phyloP scores from a whole-genome alignment of 1,140 invertebrate genomes.

The Papilio polyxenes region DNA sequence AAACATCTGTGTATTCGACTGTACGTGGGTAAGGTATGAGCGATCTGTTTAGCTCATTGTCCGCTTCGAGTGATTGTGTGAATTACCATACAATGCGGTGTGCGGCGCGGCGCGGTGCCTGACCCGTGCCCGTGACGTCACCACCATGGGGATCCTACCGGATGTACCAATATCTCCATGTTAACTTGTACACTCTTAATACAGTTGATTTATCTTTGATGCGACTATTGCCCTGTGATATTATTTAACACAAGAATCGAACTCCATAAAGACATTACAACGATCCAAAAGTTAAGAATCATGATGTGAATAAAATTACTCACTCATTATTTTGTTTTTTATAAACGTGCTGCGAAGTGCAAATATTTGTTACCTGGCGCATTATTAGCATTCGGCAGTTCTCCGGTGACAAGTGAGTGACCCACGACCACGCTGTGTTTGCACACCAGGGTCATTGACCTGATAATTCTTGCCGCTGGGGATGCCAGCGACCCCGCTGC shows the following conservation, averaged over 20 bases:
- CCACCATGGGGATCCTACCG: constrained; percentile 36
- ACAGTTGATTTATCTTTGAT: constrained; percentile 17
- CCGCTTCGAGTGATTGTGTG: constrained; percentile 37
- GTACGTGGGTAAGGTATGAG: neutral
- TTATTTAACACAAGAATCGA: neutral
- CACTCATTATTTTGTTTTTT: too few species aligned
- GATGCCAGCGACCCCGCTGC: neutral
- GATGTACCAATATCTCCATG: constrained; percentile 29
- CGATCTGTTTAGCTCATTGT: constrained; percentile 44
- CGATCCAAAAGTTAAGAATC: neutral
- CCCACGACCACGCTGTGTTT: constrained; percentile 51
- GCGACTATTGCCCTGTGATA: neutral
- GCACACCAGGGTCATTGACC: constrained; percentile 45
- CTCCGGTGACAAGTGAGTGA: constrained; percentile 47
- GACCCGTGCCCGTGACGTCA: constrained; percentile 47
- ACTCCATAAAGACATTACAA: neutral
- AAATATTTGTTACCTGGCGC: constrained; percentile 32
- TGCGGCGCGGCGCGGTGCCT: constrained; percentile 43
- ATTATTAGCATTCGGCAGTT: constrained; percentile 50
- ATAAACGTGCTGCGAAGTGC: neutral
- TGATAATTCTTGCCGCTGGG: constrained; percentile 10
- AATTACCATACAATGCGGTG: constrained; percentile 48
- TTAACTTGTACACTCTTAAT: neutral
- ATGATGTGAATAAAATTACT: neutral
- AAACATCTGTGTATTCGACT: neutral